Evolutionary conservation across 2,113 vertebrate genomes (phyloP).

Genomic region (Lagenorhynchus albirostris): DNA sequence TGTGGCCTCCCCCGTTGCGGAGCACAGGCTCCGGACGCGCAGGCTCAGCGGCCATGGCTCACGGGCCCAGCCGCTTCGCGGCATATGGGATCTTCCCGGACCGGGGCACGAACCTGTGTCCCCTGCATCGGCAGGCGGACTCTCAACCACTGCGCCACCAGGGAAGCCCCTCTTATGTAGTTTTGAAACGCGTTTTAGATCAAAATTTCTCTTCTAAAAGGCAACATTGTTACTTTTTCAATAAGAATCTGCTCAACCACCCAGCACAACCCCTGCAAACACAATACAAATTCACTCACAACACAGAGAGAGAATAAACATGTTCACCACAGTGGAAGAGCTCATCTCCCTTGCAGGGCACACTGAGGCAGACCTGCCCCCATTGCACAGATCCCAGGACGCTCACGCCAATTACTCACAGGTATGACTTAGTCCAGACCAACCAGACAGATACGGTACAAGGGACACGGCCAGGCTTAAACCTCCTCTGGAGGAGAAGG

Average conservation of each 20-base stretch:
- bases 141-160: too few relatives aligned
- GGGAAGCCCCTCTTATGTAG: neutral
- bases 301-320: neutral
- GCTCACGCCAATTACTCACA: neutral
- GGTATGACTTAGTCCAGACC: too few relatives aligned
- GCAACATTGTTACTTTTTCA: conserved; percentile 37
- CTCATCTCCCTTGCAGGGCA: neutral
- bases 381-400: neutral
- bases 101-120: too few relatives aligned
- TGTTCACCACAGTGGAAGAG: accelerated
- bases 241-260: neutral
- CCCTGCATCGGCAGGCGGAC: too few relatives aligned
- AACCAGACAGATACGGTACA: neutral
- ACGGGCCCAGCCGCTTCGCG: too few relatives aligned
- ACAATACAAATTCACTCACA: neutral
- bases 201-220: conserved; percentile 52
- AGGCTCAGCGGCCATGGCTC: too few relatives aligned
- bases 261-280: neutral
- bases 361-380: neutral
- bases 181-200: conserved; percentile 54
- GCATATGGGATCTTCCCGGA: too few relatives aligned
- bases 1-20: too few relatives aligned
- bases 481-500: neutral
- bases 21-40: too few relatives aligned
- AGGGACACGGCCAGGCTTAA: neutral